Base-by-base conservation (phyloP, 2,113 vertebrate species). In the Sinocyclocheilus anshuiensis region DNA sequence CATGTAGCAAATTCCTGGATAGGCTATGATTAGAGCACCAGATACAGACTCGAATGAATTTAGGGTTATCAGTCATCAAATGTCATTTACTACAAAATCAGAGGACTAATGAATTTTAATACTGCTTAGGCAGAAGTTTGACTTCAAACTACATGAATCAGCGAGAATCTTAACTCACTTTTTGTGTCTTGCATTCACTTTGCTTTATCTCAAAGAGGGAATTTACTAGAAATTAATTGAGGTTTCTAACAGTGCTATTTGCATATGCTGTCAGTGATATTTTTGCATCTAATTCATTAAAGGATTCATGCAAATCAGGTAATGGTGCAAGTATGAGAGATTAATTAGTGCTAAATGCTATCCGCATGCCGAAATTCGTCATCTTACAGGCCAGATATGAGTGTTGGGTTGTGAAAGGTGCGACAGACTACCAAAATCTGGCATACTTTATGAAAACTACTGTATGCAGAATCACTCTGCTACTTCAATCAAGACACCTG, bases 61-160 rank as follows among this genome's bases (percentile, higher is more conserved):
- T 74, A 39, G 80, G 48, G 72, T 87, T 87, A 87, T 87, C 86
- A 86, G 55, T 24, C 79, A 76, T 74, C 85, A 69, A 59, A 83
- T 16, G 75, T 57, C 80, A 77, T 86, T 86, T 76, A 61, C 85
- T 75, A 55, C 86, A 87, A 75, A 83, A 65, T 77, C 72, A 22
- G 36, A 61, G 45, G 45, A 16, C 45, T 77, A 87, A 77, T 87
- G 55, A 65, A 76, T 82, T 86, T 82, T 36, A 4, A 45, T 22
- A 36, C 33, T 26, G 16, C 12, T 75, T 63, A 24, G 55, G 78
- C 57, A 75, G 69, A 84, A 42, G 53, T 72, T 42, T 74, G 67
- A 36, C 22, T 84, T 74, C 12, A 84, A 39, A 57, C 22, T 57
- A 33, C 29, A 57, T 24, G 48, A 53, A 36, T 74, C 26, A 57